A percentile compares a stretch with the other conserved stretches of the same genome.
Conservation (phyloP, 2,888 invertebrate genomes). For the Drosophila neutralis region DNA sequence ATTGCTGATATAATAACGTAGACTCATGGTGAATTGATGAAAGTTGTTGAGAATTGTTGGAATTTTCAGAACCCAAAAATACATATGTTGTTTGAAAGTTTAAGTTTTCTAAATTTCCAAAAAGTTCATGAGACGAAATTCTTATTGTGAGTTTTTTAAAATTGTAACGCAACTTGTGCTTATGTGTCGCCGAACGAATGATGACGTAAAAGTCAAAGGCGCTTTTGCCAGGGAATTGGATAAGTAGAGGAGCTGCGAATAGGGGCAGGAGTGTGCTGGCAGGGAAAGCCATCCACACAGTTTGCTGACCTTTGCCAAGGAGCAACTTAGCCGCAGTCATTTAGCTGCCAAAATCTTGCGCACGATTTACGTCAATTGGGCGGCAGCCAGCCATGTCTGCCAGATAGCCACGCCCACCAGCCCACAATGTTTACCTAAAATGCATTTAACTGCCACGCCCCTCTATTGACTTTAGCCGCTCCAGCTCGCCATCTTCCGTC, state of each 20-base stretch:
- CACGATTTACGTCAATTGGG: conserved; percentile 79
- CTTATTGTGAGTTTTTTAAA: not conserved
- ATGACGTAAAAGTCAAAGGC: conserved; percentile 32
- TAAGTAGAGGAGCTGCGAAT: not conserved
- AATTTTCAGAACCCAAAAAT: not conserved
- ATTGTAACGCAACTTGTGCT: conserved; percentile 22
- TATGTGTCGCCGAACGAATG: not conserved
- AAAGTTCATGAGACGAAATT: not conserved
- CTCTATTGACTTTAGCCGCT: not conserved
- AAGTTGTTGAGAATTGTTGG: not conserved
- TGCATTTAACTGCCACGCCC: conserved; percentile 58
- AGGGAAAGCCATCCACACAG: conserved; percentile 6
- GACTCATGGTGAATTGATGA: not conserved
- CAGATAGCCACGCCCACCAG: conserved; percentile 36
- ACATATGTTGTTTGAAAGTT: not conserved
- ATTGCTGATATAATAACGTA: not conserved
- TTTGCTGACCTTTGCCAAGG: conserved; percentile 71
- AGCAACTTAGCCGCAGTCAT: conserved; percentile 64
- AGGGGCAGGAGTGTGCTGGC: not conserved
- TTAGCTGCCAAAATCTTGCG: conserved; percentile 73
- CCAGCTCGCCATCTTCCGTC: conserved; percentile 47
- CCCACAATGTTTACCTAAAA: conserved; percentile 69
- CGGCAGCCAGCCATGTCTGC: conserved; percentile 58
- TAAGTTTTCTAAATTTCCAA: not conserved
- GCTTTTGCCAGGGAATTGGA: not conserved